phyloP scores from a whole-genome alignment of 2,888 invertebrate genomes.

The Hydraecia micacea region DNA sequence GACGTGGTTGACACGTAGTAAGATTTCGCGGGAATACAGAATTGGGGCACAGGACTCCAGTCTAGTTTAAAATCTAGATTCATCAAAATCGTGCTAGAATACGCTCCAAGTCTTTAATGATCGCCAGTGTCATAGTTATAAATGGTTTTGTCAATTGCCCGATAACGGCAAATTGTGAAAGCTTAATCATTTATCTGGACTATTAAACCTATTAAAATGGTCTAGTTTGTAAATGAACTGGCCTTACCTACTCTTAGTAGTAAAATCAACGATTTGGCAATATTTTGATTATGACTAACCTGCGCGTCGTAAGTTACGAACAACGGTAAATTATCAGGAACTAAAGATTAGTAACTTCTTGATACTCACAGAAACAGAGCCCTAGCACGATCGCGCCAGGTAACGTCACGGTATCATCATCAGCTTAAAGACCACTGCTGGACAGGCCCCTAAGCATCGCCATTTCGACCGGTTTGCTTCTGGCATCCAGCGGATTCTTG shows the following conservation, averaged over 20 bases:
- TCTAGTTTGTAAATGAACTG: slow-evolving; percentile 10
- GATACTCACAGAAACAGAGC: not conserved
- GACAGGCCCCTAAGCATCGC: too few species aligned
- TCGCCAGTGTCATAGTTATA: not conserved
- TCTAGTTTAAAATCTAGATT: not conserved
- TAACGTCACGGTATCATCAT: too few species aligned
- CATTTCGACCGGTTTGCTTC: too few species aligned
- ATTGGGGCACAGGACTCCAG: too few species aligned
- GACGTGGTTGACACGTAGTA: too few species aligned
- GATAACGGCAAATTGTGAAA: slow-evolving; percentile 9
- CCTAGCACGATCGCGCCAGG: too few species aligned
- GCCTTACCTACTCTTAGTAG: not conserved
- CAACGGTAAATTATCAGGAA: not conserved
- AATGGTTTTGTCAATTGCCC: slow-evolving; percentile 4
- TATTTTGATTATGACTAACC: slow-evolving; percentile 5
- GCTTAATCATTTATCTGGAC: slow-evolving; percentile 11
- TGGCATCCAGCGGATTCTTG: too few species aligned
- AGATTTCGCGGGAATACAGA: too few species aligned
- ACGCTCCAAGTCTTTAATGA: not conserved
- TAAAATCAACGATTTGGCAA: slow-evolving; percentile 17
- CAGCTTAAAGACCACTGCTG: too few species aligned
- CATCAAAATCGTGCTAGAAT: not conserved
- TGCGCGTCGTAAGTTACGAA: not conserved
- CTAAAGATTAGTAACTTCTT: not conserved
- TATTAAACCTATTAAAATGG: slow-evolving; percentile 13